Base-by-base conservation (phyloP, 2,113 vertebrate species). In the Polyodon spathula region DNA sequence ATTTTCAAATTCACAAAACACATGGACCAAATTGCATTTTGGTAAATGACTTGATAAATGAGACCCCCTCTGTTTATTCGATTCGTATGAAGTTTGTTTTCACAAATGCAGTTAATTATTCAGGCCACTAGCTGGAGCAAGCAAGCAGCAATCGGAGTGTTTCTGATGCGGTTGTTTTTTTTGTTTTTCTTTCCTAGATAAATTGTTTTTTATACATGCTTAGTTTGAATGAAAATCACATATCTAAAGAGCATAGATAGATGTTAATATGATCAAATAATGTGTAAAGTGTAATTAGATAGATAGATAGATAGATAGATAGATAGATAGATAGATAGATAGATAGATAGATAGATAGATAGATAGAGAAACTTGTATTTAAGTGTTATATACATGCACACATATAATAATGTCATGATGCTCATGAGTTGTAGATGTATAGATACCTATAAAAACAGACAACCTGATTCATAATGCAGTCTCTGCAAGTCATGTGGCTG, bases 101-200 rank as follows among this genome's bases (percentile, higher is more conserved):
- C 27, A 54, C 41, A 51, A 46, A 17, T 43, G 62, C 37, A 68
- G 4, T 71, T 14, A 58, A 39, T 44, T 46, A n/a, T 38, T 0
- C 27, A n/a, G n/a, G n/a, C 84, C 86, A 86, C 86, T 77, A 73
- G 83, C 79, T 70, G 78, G 84, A 40, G 80, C 76, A 80, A 68
- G 74, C 68, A 59, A 82, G 77, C 74, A 80, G 66, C 64, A n/a
- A n/a, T n/a, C n/a, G n/a, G n/a, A n/a, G n/a, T n/a, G n/a, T n/a
- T n/a, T n/a, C n/a, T n/a, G n/a, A n/a, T n/a, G n/a, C n/a, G n/a
- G n/a, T n/a, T n/a, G n/a, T n/a, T n/a, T n/a, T n/a, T n/a, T n/a
- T n/a, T n/a, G n/a, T n/a, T n/a, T n/a, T n/a, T n/a, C n/a, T n/a
- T n/a, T n/a, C n/a, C n/a, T n/a, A n/a, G n/a, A n/a, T n/a, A n/a